Evolutionary conservation across 2,113 vertebrate species (phyloP), one percentile per base, ranked within the genome.

Genomic region (Phrynocephalus versicolor): DNA sequence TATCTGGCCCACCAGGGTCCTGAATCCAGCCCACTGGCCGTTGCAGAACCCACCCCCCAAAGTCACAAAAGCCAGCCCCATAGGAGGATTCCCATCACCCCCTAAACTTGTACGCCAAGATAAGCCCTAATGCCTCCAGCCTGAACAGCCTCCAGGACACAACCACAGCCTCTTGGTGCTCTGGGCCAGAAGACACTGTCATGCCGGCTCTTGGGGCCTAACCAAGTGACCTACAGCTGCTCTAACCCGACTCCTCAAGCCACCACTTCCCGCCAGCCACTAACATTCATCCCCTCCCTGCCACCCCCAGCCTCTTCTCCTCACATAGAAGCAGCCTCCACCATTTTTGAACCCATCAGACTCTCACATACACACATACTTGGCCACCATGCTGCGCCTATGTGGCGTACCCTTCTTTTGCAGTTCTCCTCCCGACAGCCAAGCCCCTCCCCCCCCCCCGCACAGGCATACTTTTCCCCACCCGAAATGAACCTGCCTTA

Each of bases 311-410:
- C 82, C 75, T 95, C 94, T 94, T 94, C 94, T 92, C 91, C 95
- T 95, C 94, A 95, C 94, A 95, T 93, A 94, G 95, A 91, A 94
- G 89, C 94, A 89, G 95, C 92, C 90, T 94, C 97, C 98, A 97
- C 98, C 98, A 98, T 98, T 98, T n/a, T 98, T 97, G 97, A 97
- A 97, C 95, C 97, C 96, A 96, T 97, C 96, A 96, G 93, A 96
- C 94, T 96, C 95, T 95, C 95, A 97, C 97, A 95, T 94, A 98
- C 97, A 98, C 97, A 97, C 95, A 87, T 79, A 81, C 87, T 92
- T 82, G 82, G 93, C 81, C 83, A 83, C 87, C 86, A 84, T 88
- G 85, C 76, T 94, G 90, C 94, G 95, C 95, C 89, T 92, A 94
- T 92, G 95, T 94, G 88, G 89, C 85, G 72, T 85, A 87, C 67